Evolutionary conservation across 2,888 invertebrate genomes (phyloP).

Genomic region (Drosophila rubida): DNA sequence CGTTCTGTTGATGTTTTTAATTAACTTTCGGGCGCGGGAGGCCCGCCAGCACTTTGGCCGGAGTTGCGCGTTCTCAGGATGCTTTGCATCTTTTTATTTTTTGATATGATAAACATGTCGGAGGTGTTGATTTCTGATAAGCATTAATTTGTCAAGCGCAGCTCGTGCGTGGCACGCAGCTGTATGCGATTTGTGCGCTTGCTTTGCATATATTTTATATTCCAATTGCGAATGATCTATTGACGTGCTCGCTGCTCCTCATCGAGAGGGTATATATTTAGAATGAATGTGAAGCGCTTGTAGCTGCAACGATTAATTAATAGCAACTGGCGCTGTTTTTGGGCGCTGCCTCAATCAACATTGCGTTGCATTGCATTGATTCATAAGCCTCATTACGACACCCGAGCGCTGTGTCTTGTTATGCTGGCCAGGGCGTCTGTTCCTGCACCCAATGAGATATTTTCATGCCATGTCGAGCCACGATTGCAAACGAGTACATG

Average conservation of each 20-base stretch:
- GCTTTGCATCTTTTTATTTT: constrained; percentile 23
- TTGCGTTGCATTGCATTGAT: constrained; percentile 71
- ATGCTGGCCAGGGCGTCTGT: constrained; percentile 39
- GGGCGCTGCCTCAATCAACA: constrained; percentile 66
- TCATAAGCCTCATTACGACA: constrained; percentile 76
- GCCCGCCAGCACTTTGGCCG: constrained; percentile 40
- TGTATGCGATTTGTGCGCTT: not conserved
- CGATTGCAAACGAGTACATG: constrained; percentile 28
- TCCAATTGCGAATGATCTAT: not conserved
- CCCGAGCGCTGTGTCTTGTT: constrained; percentile 39
- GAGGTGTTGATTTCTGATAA: constrained; percentile 76
- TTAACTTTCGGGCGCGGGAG: constrained; percentile 61
- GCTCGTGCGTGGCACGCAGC: constrained; percentile 44
- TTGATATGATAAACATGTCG: constrained; percentile 66
- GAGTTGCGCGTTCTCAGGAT: not conserved
- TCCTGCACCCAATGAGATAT: constrained; percentile 54
- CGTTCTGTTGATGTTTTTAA: constrained; percentile 79
- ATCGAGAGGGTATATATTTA: not conserved
- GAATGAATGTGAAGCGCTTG: not conserved
- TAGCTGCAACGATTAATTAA: constrained; percentile 37
- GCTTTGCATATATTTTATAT: not conserved
- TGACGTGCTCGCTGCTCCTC: not conserved
- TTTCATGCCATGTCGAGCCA: constrained; percentile 38
- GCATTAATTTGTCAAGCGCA: constrained; percentile 76
- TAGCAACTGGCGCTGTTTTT: constrained; percentile 33